Evolutionary conservation across 2,888 invertebrate genomes (phyloP).

Genomic region (Xestoiulus laeticollis): DNA sequence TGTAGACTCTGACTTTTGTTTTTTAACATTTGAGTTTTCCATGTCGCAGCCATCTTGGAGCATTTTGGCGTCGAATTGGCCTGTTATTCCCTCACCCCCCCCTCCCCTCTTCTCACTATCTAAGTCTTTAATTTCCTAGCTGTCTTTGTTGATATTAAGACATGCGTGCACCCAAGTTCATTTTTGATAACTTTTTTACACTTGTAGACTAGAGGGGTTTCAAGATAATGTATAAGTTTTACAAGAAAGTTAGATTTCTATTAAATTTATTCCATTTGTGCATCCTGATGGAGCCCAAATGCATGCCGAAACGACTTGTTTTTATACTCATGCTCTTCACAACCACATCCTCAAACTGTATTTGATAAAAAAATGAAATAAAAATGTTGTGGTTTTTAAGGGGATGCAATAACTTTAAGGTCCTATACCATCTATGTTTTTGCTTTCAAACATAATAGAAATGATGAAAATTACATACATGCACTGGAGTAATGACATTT

Average conservation of each 20-base stretch:
- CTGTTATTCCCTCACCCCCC: no score
- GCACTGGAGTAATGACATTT: no score
- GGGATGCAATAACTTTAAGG: no score
- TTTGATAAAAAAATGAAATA: no score
- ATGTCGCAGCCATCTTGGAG: not conserved
- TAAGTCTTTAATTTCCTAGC: constrained; percentile 1
- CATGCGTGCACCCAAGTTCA: not conserved
- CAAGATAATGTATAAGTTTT: not conserved
- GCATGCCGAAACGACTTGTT: not conserved
- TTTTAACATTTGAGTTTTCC: not conserved
- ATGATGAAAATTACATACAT: no score
- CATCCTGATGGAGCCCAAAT: no score
- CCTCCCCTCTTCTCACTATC: not conserved
- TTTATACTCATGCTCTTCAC: no score
- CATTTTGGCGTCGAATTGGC: not conserved
- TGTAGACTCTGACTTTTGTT: not conserved
- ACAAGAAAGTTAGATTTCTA: not conserved
- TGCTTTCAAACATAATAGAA: no score
- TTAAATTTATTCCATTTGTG: no score
- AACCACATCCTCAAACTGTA: no score
- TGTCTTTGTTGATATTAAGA: not conserved
- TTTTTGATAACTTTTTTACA: constrained; percentile 8
- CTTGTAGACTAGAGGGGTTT: not conserved
- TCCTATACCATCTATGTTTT: no score
- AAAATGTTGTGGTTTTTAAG: no score